Evolutionary conservation across 1,140 invertebrate species (phyloP).

Genomic region (Tetragnatha versicolor): DNA sequence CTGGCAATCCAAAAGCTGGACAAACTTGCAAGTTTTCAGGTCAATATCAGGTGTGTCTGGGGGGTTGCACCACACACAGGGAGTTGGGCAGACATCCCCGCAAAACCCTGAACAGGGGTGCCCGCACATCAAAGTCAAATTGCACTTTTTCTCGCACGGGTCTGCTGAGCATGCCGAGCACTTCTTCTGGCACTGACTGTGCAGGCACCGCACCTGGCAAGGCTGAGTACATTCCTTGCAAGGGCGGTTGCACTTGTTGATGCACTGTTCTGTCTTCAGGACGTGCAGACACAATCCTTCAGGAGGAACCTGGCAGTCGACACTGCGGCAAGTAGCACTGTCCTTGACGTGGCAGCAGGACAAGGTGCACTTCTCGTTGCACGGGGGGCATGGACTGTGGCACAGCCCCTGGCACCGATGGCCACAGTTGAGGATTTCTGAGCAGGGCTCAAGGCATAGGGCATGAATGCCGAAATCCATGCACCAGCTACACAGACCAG

Average conservation of each 20-base stretch:
- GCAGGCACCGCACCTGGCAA: neutral
- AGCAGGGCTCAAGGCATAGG: constrained; percentile 66
- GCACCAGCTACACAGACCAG: neutral
- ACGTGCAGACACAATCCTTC: neutral
- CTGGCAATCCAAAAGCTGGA: constrained; percentile 71
- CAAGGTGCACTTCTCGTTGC: constrained; percentile 62
- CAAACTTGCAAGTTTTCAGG: constrained; percentile 63
- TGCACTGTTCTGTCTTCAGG: neutral
- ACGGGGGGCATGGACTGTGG: constrained; percentile 59
- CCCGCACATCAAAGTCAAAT: constrained; percentile 66
- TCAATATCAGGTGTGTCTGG: constrained; percentile 62
- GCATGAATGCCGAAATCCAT: constrained; percentile 20
- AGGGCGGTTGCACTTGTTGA: constrained; percentile 14
- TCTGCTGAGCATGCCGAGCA: constrained; percentile 30
- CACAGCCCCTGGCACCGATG: constrained; percentile 62
- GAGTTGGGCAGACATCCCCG: constrained; percentile 24
- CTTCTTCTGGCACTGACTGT: neutral
- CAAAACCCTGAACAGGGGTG: constrained; percentile 66
- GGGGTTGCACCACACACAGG: neutral
- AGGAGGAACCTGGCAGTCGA: neutral
- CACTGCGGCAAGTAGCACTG: neutral
- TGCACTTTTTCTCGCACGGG: constrained; percentile 57
- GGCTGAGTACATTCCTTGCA: neutral
- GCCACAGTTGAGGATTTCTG: constrained; percentile 66
- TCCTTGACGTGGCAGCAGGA: constrained; percentile 42